These are phyloP conservation scores for Globodera ellingtonae DNA, from an alignment of 1,140 invertebrate species.

Conservation along the genomic window DNA sequence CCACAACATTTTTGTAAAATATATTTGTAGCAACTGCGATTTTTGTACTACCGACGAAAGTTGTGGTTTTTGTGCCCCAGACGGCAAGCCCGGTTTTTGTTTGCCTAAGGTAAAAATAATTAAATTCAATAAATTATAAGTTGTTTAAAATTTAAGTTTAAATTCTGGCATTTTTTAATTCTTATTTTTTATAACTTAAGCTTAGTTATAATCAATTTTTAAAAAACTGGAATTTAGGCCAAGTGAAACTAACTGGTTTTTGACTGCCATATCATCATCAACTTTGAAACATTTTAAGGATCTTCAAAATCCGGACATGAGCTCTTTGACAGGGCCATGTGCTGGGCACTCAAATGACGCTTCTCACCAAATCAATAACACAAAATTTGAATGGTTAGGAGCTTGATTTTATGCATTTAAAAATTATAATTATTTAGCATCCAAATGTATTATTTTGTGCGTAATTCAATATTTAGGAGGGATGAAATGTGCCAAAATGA, in stretches of 20 bases:
- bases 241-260: too few species aligned
- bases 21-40: constrained; percentile 50
- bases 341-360: constrained; percentile 26
- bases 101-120: constrained; percentile 21
- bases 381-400: constrained; percentile 33
- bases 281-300: neutral
- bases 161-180: too few species aligned
- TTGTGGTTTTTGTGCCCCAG: constrained; percentile 43
- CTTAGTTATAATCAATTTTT: too few species aligned
- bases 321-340: constrained; percentile 34
- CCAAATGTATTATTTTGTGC: neutral
- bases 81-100: constrained; percentile 30
- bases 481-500: constrained; percentile 50
- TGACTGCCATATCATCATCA: too few species aligned
- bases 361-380: constrained; percentile 24
- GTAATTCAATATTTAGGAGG: constrained; percentile 31
- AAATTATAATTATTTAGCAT: too few species aligned
- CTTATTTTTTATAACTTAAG: too few species aligned
- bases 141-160: constrained; percentile 4
- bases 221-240: too few species aligned
- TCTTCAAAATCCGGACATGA: constrained; percentile 29
- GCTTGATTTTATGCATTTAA: too few species aligned
- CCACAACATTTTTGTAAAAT: neutral
- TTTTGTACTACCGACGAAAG: constrained; percentile 48
- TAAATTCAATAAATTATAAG: neutral